phyloP scores from a whole-genome alignment of 2,113 vertebrate genomes.

The Rhinopithecus roxellana region DNA sequence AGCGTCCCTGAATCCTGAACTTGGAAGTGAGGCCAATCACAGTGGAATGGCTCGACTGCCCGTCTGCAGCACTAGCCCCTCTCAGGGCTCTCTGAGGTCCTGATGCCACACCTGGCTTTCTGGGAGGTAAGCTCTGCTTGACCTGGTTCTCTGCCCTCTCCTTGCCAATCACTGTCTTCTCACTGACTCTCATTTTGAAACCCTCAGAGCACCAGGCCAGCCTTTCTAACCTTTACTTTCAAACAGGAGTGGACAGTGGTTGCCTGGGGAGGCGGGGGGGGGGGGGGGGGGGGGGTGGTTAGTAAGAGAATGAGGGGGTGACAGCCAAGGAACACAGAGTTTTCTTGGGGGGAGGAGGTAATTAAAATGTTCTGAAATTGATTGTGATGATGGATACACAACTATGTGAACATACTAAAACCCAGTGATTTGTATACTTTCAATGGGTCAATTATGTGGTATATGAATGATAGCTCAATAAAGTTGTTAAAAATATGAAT shows the following conservation, averaged over 20 bases:
- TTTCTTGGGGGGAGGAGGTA: neutral
- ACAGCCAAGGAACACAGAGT: neutral
- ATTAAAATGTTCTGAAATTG: neutral
- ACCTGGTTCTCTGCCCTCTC: neutral
- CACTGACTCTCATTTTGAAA: neutral
- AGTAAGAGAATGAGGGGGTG: neutral
- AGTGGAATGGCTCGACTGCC: too few species aligned
- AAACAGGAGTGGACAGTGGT: neutral
- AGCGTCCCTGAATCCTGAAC: neutral
- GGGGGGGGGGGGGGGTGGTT: accelerated
- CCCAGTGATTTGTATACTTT: neutral
- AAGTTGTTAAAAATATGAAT: slow-evolving; percentile 4
- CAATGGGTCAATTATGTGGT: neutral
- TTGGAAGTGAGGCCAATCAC: neutral
- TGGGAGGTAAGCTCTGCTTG: too few species aligned
- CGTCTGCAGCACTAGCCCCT: neutral
- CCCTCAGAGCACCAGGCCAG: neutral
- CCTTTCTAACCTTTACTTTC: neutral
- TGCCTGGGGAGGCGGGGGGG: accelerated
- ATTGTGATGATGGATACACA: neutral
- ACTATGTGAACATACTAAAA: neutral
- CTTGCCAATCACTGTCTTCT: neutral
- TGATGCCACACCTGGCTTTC: neutral
- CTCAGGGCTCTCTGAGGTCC: neutral
- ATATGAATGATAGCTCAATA: neutral